Percentiles rank a stretch among this genome's conserved stretches.
These are phyloP conservation scores for Rhinogobius similis DNA, from an alignment of 2,113 vertebrate genomes.

Conservation along the genomic window DNA sequence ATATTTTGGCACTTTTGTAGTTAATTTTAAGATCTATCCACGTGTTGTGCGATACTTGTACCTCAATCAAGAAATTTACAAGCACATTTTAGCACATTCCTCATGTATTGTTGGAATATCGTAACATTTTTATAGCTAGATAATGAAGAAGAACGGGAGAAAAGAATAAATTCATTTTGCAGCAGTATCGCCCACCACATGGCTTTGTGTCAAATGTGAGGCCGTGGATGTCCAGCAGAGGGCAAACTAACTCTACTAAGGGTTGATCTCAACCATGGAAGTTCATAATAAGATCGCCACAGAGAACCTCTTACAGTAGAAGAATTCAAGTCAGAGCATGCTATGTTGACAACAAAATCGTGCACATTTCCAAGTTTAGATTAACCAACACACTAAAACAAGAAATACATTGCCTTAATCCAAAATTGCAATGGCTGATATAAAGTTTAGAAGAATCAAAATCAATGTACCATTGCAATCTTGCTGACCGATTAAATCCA, in stretches of 20 bases:
- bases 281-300: background rate
- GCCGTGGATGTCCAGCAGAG: constrained; percentile 61
- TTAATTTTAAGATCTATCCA: too few species aligned
- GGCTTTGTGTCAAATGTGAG: constrained; percentile 12
- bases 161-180: too few species aligned
- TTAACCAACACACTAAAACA: background rate
- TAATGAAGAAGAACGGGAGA: too few species aligned
- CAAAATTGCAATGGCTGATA: background rate
- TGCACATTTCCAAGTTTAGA: too few species aligned
- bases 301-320: background rate
- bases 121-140: too few species aligned
- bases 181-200: too few species aligned
- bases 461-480: background rate
- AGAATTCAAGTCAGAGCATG: background rate
- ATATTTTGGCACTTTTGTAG: too few species aligned
- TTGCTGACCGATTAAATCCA: background rate
- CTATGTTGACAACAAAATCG: background rate
- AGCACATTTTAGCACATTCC: too few species aligned
- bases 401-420: background rate
- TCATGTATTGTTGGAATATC: too few species aligned
- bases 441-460: background rate
- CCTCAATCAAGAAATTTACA: too few species aligned
- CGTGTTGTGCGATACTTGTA: too few species aligned
- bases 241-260: constrained; percentile 61
- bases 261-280: background rate